Conservation (phyloP, 2,797 vertebrate genomes). For the Schizothorax lantsangensis region DNA sequence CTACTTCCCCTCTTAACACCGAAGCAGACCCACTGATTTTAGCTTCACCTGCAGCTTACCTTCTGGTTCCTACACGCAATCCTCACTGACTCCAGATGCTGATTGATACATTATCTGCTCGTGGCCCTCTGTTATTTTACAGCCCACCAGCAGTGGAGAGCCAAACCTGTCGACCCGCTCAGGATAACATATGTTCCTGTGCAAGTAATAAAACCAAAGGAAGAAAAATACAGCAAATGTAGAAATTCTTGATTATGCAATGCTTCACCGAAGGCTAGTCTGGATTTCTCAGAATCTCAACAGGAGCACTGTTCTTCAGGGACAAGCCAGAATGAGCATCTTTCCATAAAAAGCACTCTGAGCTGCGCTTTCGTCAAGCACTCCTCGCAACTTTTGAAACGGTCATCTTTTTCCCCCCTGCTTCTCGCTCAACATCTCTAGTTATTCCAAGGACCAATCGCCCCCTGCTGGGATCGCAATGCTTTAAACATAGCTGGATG, state of each 20-base stretch:
- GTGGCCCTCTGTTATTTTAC: conserved; percentile 8
- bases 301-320: conserved; percentile 31
- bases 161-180: conserved; percentile 4
- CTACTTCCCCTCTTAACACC: background rate
- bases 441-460: conserved; percentile 68
- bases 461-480: conserved; percentile 77
- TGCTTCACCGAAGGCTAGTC: background rate
- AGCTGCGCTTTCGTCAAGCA: conserved; percentile 29
- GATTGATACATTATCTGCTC: conserved; percentile 26
- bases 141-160: conserved; percentile 31
- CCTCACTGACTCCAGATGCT: conserved; percentile 14
- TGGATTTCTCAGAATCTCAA: conserved; percentile 20
- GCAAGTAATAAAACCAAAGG: conserved; percentile 2
- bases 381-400: conserved; percentile 48
- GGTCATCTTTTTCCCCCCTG: conserved; percentile 54
- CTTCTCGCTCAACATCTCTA: conserved; percentile 51
- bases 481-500: conserved; percentile 82
- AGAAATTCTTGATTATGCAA: conserved; percentile 14
- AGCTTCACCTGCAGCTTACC: background rate
- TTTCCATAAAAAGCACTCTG: conserved; percentile 41
- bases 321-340: conserved; percentile 28
- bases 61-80: background rate
- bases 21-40: background rate
- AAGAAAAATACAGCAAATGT: conserved; percentile 4
- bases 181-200: conserved; percentile 5